A percentile compares a stretch with the other conserved stretches of the same genome.
phyloP scores from a whole-genome alignment of 2,888 invertebrate genomes.

The Malthinus seriepunctatus region DNA sequence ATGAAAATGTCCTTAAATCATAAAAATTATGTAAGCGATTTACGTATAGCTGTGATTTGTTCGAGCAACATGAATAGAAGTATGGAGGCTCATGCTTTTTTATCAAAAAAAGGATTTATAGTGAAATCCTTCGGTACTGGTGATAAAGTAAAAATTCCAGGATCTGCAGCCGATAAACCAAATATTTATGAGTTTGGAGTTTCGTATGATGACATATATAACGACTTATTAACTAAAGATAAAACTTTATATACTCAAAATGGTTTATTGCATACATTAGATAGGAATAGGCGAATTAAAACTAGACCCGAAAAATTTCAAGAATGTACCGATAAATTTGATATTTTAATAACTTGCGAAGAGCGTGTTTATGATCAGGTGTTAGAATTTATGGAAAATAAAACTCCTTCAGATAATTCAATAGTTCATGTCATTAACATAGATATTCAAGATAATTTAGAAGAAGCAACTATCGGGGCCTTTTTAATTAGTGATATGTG shows the following conservation, averaged over 20 bases:
- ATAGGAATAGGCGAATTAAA: slow-evolving; percentile 95
- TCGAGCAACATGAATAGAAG: slow-evolving; percentile 99
- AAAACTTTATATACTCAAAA: slow-evolving; percentile 96
- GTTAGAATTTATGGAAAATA: slow-evolving; percentile 86
- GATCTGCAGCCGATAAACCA: slow-evolving; percentile 89
- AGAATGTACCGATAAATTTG: slow-evolving; percentile 83
- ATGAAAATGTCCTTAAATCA: slow-evolving; percentile 12
- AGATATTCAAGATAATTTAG: slow-evolving; percentile 99
- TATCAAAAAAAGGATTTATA: slow-evolving; percentile 95
- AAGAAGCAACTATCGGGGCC: slow-evolving; percentile 98
- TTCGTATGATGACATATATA: slow-evolving; percentile 94
- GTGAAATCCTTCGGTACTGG: slow-evolving; percentile 95
- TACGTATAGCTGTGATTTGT: slow-evolving; percentile 93
- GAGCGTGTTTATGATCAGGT: slow-evolving; percentile 99
- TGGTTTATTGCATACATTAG: slow-evolving; percentile 96
- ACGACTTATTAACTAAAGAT: slow-evolving; percentile 88
- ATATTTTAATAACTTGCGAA: slow-evolving; percentile 95
- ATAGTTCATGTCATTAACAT: slow-evolving; percentile 97
- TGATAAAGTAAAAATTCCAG: slow-evolving; percentile 96
- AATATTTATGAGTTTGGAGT: slow-evolving; percentile 97
- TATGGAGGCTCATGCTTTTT: slow-evolving; percentile 98
- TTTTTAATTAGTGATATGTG: slow-evolving; percentile 97
- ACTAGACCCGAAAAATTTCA: slow-evolving; percentile 94
- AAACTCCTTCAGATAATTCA: slow-evolving; percentile 78
- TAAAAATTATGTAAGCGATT: slow-evolving; percentile 49